These are phyloP conservation scores for Oscheius sp. DNA, from an alignment of 2,888 invertebrate species.

Conservation along the genomic window DNA sequence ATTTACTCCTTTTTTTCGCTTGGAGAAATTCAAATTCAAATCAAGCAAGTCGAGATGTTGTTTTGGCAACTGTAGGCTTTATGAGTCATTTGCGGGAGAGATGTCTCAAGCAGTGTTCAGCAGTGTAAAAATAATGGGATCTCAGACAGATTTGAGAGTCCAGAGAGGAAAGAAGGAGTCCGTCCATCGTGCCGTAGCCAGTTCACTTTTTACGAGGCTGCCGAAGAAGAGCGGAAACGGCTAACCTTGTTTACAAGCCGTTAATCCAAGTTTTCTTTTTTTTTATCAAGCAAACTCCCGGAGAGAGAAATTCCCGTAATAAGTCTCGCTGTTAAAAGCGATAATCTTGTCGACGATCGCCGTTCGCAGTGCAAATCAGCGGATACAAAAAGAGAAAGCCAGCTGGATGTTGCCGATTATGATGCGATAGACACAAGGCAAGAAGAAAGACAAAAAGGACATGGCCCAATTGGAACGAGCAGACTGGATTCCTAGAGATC, in stretches of 20 bases:
- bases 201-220: conserved; percentile 25
- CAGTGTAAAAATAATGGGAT: no score
- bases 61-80: background rate
- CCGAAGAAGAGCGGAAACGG: background rate
- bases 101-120: no score
- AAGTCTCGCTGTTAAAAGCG: conserved; percentile 18
- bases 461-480: conserved; percentile 15
- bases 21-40: no score
- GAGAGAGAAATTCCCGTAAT: background rate
- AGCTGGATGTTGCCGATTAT: conserved; percentile 23
- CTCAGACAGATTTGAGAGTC: no score
- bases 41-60: background rate
- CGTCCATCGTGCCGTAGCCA: conserved; percentile 7
- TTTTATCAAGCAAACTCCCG: background rate
- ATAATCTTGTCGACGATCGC: conserved; percentile 3
- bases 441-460: background rate
- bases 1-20: no score
- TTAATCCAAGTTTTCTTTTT: background rate
- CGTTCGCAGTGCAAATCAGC: conserved; percentile 23
- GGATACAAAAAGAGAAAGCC: conserved; percentile 18
- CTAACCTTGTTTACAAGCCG: background rate
- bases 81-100: no score
- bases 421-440: conserved; percentile 2
- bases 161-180: background rate
- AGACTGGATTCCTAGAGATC: background rate